Conservation (phyloP, 2,888 invertebrate genomes). For the Drymonia ruficornis region DNA sequence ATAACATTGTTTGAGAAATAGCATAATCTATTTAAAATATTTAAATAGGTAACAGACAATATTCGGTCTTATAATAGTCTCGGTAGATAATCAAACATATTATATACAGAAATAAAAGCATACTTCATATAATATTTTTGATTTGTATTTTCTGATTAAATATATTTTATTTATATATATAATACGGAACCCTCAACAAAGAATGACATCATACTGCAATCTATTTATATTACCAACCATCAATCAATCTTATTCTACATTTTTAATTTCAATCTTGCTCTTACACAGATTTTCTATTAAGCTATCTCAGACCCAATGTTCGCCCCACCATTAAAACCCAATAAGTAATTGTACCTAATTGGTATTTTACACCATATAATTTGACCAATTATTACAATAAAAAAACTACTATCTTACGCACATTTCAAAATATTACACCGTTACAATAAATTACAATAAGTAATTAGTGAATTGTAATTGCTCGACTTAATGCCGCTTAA, state of each 20-base stretch:
- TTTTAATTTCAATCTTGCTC: not conserved
- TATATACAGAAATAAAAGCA: too few relatives aligned
- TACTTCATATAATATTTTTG: too few relatives aligned
- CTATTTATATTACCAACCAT: not conserved
- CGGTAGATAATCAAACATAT: too few relatives aligned
- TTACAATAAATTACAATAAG: slow-evolving; percentile 33
- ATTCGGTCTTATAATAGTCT: too few relatives aligned
- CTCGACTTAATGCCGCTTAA: slow-evolving; percentile 7
- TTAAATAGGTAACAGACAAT: too few relatives aligned
- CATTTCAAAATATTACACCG: slow-evolving; percentile 30
- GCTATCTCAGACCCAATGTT: not conserved
- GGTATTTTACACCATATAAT: not conserved
- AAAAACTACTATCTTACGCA: not conserved
- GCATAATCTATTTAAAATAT: too few relatives aligned
- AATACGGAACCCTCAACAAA: not conserved
- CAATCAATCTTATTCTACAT: not conserved
- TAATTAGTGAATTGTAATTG: slow-evolving; percentile 38
- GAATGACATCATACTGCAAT: not conserved
- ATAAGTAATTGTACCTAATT: not conserved
- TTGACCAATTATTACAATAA: not conserved
- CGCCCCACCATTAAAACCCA: not conserved
- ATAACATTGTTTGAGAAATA: too few relatives aligned
- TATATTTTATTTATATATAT: not conserved
- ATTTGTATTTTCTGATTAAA: too few relatives aligned
- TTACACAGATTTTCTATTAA: slow-evolving; percentile 1